Evolutionary conservation across 2,797 vertebrate species (phyloP).

Genomic region (Pseudocheirus occidentalis): DNA sequence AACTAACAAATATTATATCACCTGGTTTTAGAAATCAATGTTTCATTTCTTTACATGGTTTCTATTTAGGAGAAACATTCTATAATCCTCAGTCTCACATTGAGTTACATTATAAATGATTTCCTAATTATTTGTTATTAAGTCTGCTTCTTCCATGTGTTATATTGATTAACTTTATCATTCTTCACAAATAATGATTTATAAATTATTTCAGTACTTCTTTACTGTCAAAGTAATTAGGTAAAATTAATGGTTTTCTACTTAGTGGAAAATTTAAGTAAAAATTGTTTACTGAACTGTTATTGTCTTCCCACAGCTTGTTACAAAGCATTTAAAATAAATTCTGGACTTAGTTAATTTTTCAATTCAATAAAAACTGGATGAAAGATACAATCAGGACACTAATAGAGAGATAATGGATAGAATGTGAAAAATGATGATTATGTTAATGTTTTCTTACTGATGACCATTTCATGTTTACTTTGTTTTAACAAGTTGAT

Average conservation of each 20-base stretch:
- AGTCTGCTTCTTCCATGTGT: neutral
- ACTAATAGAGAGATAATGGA: neutral
- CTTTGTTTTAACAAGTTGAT: neutral
- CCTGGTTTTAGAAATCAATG: neutral
- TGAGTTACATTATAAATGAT: neutral
- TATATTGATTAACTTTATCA: neutral
- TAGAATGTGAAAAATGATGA: neutral
- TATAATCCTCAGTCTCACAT: neutral
- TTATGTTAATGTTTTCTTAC: slow-evolving; percentile 16
- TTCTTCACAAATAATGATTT: slow-evolving; percentile 19
- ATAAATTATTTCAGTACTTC: slow-evolving; percentile 29
- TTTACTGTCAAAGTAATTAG: slow-evolving; percentile 9
- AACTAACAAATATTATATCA: neutral
- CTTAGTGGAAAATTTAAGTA: neutral
- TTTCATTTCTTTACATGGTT: neutral
- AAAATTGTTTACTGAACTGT: neutral
- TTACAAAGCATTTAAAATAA: neutral
- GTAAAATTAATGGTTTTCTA: neutral
- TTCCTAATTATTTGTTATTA: neutral
- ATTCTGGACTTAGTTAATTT: neutral
- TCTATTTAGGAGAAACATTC: neutral
- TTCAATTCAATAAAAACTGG: neutral
- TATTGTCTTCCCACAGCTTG: neutral
- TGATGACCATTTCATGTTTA: neutral
- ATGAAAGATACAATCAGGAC: slow-evolving; percentile 2